Conservation (phyloP, 1,140 invertebrate species). For the Intoshia linei region DNA sequence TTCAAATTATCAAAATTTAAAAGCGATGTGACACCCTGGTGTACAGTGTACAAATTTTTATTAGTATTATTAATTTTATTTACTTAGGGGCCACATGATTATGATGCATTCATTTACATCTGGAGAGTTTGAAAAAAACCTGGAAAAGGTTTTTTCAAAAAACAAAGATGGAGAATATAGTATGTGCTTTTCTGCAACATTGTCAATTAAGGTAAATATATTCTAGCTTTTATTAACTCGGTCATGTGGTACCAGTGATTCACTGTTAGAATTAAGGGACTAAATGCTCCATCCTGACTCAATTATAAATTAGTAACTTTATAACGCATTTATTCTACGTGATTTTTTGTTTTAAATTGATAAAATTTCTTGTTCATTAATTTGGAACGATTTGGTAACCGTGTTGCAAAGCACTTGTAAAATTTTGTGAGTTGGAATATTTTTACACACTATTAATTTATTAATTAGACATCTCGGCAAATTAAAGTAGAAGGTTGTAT, state of each 20-base stretch:
- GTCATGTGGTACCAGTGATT: background rate
- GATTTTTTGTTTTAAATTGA: too few relatives aligned
- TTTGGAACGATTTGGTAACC: background rate
- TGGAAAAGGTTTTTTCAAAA: slow-evolving; percentile 71
- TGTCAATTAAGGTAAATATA: slow-evolving; percentile 61
- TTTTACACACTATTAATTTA: background rate
- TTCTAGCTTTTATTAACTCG: too few relatives aligned
- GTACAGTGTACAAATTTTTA: background rate
- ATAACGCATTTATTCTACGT: background rate
- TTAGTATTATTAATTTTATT: slow-evolving; percentile 6
- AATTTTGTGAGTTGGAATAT: background rate
- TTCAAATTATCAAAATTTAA: too few relatives aligned
- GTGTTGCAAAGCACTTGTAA: background rate
- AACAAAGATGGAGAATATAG: slow-evolving; percentile 63
- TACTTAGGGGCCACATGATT: slow-evolving; percentile 65
- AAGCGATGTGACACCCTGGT: background rate
- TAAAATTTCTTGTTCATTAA: background rate
- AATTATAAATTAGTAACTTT: background rate
- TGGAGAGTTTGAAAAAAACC: slow-evolving; percentile 87
- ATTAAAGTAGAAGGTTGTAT: slow-evolving; percentile 55
- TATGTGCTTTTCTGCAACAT: slow-evolving; percentile 82
- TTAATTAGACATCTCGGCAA: slow-evolving; percentile 27
- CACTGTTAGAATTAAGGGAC: background rate
- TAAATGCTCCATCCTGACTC: background rate
- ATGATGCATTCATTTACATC: slow-evolving; percentile 98